Conservation (phyloP, 2,797 vertebrate genomes). For the Poeciliopsis infans region DNA sequence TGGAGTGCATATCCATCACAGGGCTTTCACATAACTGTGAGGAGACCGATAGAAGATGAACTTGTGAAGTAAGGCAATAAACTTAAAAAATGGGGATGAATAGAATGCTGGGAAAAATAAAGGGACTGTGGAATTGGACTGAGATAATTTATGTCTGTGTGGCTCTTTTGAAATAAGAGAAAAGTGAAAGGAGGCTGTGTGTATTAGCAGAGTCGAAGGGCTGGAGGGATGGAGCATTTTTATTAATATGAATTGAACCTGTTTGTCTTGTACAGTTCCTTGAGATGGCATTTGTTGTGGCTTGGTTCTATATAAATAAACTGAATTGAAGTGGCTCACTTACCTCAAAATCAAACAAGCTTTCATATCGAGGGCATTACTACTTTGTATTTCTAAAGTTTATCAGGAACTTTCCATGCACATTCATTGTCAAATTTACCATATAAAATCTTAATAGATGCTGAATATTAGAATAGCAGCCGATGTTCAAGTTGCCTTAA, state of each 20-base stretch:
- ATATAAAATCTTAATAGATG: not conserved
- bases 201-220: not conserved
- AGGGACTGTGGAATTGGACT: not conserved
- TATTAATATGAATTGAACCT: not conserved
- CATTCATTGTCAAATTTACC: not conserved
- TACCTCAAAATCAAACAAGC: not conserved
- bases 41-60: constrained; percentile 37
- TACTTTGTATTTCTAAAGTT: not conserved
- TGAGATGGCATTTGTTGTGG: not conserved
- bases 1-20: constrained; percentile 21
- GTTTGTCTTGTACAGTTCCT: not conserved
- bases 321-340: not conserved
- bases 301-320: not conserved
- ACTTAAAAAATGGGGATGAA: constrained; percentile 33
- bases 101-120: constrained; percentile 14
- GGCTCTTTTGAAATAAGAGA: constrained; percentile 5
- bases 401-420: not conserved
- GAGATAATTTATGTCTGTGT: constrained; percentile 17
- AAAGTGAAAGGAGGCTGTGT: constrained; percentile 12
- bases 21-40: constrained; percentile 15
- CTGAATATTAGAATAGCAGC: not conserved
- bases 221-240: not conserved
- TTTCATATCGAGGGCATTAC: not conserved
- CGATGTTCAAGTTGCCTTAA: not conserved
- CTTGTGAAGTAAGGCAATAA: constrained; percentile 30